Percentiles rank a stretch among this genome's conserved stretches.
Conservation (phyloP, 2,888 invertebrate species). For the Adela reaumurella region DNA sequence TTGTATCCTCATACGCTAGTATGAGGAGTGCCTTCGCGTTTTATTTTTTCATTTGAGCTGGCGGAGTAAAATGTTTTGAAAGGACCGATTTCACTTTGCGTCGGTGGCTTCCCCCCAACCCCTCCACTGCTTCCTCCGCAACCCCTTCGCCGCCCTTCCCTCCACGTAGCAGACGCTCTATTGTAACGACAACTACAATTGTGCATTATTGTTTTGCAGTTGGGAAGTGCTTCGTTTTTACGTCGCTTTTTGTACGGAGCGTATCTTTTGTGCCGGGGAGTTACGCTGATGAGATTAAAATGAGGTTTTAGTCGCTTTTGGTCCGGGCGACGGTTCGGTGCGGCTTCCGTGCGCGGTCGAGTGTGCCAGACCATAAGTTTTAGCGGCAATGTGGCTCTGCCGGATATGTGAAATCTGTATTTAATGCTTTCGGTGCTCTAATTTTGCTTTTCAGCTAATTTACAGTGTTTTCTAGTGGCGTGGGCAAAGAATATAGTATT, state of each 20-base stretch:
- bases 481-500: no score
- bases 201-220: constrained; percentile 47
- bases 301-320: constrained; percentile 24
- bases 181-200: constrained; percentile 50
- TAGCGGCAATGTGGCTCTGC: no score
- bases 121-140: constrained; percentile 23
- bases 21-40: constrained; percentile 33
- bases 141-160: constrained; percentile 7
- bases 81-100: constrained; percentile 51
- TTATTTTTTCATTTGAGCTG: constrained; percentile 39
- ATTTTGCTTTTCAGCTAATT: no score
- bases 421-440: no score
- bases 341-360: no score
- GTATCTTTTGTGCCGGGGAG: constrained; percentile 39
- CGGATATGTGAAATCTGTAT: no score
- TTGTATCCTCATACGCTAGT: constrained; percentile 18
- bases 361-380: no score
- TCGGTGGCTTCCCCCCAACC: constrained; percentile 17
- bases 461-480: no score
- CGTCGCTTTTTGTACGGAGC: constrained; percentile 37
- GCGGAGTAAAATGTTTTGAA: constrained; percentile 47
- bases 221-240: constrained; percentile 41
- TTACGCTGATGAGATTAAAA: constrained; percentile 49
- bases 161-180: constrained; percentile 21
- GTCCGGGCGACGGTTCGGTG: no score